Conservation (phyloP, 2,113 vertebrate species). For the Poeciliopsis turrubarensis region DNA sequence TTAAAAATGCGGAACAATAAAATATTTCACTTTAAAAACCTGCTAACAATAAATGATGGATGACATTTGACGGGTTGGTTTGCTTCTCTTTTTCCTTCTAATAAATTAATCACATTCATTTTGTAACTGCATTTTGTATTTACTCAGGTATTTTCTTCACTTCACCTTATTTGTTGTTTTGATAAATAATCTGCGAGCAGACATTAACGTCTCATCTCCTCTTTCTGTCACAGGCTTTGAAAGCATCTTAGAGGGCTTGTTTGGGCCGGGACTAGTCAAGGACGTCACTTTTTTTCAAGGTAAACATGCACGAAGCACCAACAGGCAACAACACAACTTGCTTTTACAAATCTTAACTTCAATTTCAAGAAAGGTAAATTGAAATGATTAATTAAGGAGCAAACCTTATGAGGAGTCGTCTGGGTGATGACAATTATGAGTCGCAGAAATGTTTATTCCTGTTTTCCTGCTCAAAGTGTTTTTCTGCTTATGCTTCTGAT, state of each 20-base stretch:
- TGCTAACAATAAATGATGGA: no score
- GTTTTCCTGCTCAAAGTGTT: neutral
- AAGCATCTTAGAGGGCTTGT: slow-evolving; percentile 98
- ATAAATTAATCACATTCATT: no score
- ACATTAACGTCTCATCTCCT: slow-evolving; percentile 44
- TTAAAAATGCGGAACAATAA: no score
- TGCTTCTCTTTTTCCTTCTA: no score
- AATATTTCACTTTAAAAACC: no score
- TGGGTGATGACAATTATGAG: no score
- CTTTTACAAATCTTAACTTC: neutral
- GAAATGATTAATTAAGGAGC: no score
- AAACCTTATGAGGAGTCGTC: no score
- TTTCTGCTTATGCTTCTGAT: neutral
- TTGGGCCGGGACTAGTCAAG: slow-evolving; percentile 95
- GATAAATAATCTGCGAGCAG: slow-evolving; percentile 19
- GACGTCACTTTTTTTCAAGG: slow-evolving; percentile 96
- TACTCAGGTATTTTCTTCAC: no score
- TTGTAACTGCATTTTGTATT: no score
- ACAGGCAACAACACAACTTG: neutral
- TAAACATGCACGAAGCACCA: slow-evolving; percentile 70
- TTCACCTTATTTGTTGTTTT: neutral
- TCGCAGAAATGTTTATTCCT: neutral
- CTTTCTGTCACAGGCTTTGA: slow-evolving; percentile 89
- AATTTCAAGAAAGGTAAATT: neutral
- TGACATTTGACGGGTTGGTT: no score